Evolutionary conservation across 2,113 vertebrate genomes (phyloP), one percentile per base, ranked within the genome.

Genomic region (Tautogolabrus adspersus): DNA sequence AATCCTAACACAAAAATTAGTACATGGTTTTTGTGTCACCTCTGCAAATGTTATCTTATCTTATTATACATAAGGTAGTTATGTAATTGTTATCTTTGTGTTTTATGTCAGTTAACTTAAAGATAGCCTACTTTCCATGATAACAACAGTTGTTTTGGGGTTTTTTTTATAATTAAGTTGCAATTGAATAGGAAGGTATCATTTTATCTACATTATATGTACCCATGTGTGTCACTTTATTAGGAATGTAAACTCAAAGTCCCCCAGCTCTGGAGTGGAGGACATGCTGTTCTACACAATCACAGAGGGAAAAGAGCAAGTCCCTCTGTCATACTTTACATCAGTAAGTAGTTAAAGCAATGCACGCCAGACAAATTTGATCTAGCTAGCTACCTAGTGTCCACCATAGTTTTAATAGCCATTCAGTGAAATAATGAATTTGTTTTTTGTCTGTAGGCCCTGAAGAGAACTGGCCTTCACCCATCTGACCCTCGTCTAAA

Each of bases 271-370:
- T 13, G 94, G 93, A 67, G 91, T 96, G 73, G 96, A 95, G 16
- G 93, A 96, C 63, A 92, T 96, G 91, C 95, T 97, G 44, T 97
- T 96, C 92, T 95, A 96, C 89, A 96, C 95, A 30, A 93, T 97
- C 87, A 96, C 95, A 3, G 93, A 96, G 37, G 96, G 96, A 68
- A 92, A 95, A 75, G 95, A 96, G 34, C 90, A 91, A 56, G 91
- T 97, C 54, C 94, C 96, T 11, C 90, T 96, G 64, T 93, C 96
- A 77, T 88, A 94, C 76, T 97, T 97, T 68, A 95, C 91, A 44
- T 88, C 92, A 66, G 96, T 97, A 88, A 94, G 95, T 90, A 51
- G 34, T 34, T 13, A 6, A n/a, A 57, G 8, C 54, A 23, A 56
- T 40, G 47, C 5, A 3, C 6, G 18, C 30, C 18, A 38, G 12